Conservation (phyloP, 2,888 invertebrate genomes). For the Plagodis dolabraria region DNA sequence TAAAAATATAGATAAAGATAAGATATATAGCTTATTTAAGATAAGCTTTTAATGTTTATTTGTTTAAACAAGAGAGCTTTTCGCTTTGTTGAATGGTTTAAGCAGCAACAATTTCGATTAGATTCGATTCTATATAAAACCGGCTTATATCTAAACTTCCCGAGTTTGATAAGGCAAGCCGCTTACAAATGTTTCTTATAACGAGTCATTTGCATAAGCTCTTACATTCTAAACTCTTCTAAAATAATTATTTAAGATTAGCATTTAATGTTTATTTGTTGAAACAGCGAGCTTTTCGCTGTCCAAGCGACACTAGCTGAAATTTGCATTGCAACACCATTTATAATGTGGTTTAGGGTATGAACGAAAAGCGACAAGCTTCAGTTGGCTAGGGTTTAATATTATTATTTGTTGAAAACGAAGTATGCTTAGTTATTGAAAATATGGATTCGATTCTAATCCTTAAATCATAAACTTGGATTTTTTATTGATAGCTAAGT, state of each 20-base stretch:
- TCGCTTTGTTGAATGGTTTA: background rate
- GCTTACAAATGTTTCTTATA: background rate
- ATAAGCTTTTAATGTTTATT: constrained; percentile 14
- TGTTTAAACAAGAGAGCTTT: constrained; percentile 20
- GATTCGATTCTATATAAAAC: no score
- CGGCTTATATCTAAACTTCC: no score
- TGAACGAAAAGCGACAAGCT: background rate
- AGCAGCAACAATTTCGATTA: no score
- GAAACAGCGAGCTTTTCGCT: constrained; percentile 16
- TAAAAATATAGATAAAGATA: no score
- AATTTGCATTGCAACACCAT: constrained; percentile 29
- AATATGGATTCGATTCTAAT: background rate
- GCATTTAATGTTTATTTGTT: constrained; percentile 14
- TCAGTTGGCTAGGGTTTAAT: background rate
- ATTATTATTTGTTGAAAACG: background rate
- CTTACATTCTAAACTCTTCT: constrained; percentile 1
- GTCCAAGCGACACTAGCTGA: constrained; percentile 23
- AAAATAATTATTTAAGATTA: constrained; percentile 21
- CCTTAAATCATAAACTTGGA: no score
- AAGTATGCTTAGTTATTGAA: background rate
- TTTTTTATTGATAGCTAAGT: no score
- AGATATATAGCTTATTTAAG: no score
- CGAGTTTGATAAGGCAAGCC: no score
- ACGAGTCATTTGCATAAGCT: constrained; percentile 1
- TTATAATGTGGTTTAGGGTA: constrained; percentile 6